Conservation (phyloP, 2,113 vertebrate species). For the Sander vitreus region DNA sequence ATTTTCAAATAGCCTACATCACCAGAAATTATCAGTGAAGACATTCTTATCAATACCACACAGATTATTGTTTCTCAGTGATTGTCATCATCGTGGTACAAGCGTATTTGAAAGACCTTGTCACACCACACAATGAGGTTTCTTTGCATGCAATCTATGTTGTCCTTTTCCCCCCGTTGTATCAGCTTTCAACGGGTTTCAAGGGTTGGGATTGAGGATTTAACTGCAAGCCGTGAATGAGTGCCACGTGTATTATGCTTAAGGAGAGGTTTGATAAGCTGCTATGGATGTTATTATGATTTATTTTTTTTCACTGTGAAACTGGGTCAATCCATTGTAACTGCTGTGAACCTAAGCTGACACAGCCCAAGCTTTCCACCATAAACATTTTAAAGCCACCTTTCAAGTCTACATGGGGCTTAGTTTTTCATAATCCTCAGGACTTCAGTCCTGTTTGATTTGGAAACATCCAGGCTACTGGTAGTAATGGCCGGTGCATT, state of each 20-base stretch:
- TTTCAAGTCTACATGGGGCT: constrained; percentile 13
- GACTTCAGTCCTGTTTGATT: not conserved
- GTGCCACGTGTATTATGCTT: not conserved
- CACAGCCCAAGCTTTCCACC: constrained; percentile 1
- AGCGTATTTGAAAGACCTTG: not conserved
- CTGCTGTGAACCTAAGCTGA: constrained; percentile 3
- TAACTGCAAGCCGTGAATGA: constrained; percentile 17
- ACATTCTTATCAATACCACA: no score
- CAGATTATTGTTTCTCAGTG: no score
- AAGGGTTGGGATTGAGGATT: not conserved
- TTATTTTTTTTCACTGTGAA: constrained; percentile 10
- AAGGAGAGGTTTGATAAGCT: constrained; percentile 5
- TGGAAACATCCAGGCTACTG: not conserved
- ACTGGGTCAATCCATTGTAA: constrained; percentile 40
- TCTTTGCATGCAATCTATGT: no score
- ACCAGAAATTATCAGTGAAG: no score
- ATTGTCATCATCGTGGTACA: no score
- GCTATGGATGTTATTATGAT: constrained; percentile 18
- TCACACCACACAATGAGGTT: not conserved
- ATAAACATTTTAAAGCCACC: constrained; percentile 25
- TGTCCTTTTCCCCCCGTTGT: not conserved
- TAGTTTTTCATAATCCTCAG: not conserved
- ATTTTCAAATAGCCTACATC: no score
- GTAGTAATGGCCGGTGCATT: not conserved
- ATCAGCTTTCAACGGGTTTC: no score